A percentile compares a stretch with the other conserved stretches of the same genome.
Conservation (phyloP, 1,140 invertebrate genomes). For the Euwallacea fornicatus region DNA sequence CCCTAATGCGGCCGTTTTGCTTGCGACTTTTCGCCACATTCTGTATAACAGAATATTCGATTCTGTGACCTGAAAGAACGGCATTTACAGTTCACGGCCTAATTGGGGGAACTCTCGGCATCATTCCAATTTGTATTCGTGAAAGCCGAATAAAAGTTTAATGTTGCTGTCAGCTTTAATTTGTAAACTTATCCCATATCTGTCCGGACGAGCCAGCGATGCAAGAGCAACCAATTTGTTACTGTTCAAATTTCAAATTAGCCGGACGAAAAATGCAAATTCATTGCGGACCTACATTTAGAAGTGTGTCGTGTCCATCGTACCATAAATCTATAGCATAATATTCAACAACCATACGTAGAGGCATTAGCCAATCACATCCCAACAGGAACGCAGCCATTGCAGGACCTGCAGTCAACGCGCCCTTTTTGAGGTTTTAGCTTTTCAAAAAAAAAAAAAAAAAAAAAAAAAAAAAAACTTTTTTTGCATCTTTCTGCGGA, state of each 20-base stretch:
- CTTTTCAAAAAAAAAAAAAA: too few species aligned
- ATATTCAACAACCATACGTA: too few species aligned
- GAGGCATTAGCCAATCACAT: too few species aligned
- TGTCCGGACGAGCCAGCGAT: slow-evolving; percentile 27
- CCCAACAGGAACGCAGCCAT: too few species aligned
- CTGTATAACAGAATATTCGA: neutral
- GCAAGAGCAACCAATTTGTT: slow-evolving; percentile 34
- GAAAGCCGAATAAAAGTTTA: slow-evolving; percentile 35
- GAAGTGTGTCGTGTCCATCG: neutral
- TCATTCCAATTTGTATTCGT: slow-evolving; percentile 28
- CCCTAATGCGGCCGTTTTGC: neutral
- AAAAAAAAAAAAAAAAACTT: too few species aligned
- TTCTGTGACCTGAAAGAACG: neutral
- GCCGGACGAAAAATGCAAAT: slow-evolving; percentile 32
- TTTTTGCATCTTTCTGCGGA: too few species aligned
- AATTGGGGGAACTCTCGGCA: slow-evolving; percentile 26
- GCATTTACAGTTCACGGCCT: slow-evolving; percentile 23
- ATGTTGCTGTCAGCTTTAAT: slow-evolving; percentile 37
- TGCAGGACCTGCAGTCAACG: too few species aligned
- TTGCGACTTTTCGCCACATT: slow-evolving; percentile 3
- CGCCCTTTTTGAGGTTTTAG: too few species aligned
- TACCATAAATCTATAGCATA: too few species aligned
- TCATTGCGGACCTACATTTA: slow-evolving; percentile 11
- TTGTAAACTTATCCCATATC: slow-evolving; percentile 37
- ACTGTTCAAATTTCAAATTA: slow-evolving; percentile 37